A percentile compares a stretch with the other conserved stretches of the same genome.
Conservation (phyloP, 2,797 vertebrate genomes). For the Arctocebus calabarensis region DNA sequence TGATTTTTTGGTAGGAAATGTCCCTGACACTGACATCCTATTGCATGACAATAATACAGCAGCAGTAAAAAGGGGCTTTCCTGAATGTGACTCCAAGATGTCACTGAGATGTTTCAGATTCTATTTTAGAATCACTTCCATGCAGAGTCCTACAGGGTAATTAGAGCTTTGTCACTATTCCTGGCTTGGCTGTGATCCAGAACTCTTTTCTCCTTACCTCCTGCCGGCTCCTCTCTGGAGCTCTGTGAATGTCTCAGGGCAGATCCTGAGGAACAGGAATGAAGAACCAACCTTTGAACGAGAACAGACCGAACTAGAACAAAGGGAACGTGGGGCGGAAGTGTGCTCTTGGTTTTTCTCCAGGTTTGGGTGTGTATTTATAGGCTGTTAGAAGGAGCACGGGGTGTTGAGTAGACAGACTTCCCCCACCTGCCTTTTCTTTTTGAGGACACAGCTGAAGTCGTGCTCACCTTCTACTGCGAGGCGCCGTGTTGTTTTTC, state of each 20-base stretch:
- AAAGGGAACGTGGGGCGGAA: neutral
- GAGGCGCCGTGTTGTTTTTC: conserved; percentile 48
- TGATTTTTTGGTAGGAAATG: conserved; percentile 70
- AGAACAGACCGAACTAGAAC: neutral
- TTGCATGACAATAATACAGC: conserved; percentile 62
- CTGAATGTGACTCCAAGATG: conserved; percentile 44
- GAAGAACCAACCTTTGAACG: neutral
- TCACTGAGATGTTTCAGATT: conserved; percentile 35
- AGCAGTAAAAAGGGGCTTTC: conserved; percentile 57
- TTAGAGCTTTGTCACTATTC: conserved; percentile 61
- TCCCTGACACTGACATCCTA: conserved; percentile 64
- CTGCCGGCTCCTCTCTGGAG: neutral
- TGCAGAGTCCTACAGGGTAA: neutral
- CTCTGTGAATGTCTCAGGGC: neutral
- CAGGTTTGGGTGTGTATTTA: conserved; percentile 52
- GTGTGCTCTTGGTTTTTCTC: conserved; percentile 20
- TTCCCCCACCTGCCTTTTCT: neutral
- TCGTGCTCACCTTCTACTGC: conserved; percentile 27
- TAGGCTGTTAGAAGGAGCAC: neutral
- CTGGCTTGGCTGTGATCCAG: conserved; percentile 17
- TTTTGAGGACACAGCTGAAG: conserved; percentile 53
- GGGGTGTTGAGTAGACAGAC: neutral
- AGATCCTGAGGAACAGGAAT: neutral
- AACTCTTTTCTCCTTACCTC: neutral
- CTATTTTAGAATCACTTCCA: conserved; percentile 66